Base-by-base conservation (phyloP, 53 echinoderm and acorn worm species). In the Paracentrotus lividus region DNA sequence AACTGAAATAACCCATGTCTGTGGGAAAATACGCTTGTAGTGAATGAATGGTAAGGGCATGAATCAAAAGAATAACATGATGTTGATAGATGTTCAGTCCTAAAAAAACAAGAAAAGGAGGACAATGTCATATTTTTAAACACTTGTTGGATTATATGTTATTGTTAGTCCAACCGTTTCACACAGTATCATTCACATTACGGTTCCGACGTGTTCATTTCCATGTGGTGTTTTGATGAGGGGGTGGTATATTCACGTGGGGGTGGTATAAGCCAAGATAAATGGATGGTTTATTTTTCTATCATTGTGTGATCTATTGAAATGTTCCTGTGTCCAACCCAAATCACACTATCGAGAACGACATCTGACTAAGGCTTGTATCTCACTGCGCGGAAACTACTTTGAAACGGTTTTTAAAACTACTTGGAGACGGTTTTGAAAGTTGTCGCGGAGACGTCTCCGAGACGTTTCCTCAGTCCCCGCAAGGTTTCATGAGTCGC, bases 151-250 rank as follows among this genome's bases (percentile, higher is more conserved):
- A 23, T 81, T 45, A 9, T 21, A 45, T 81, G 81, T 81, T 81
- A n/a, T 81, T 44, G n/a, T n/a, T 45, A 81, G 44, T 47, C 8
- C 45, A 81, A 47, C 9, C 44, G 81, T 81, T 81, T 81, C 81
- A 81, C 81, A 76, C 76, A 42, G 4, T 76, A 45, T 81, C 47
- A 81, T 81, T 81, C 81, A 26, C 81, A n/a, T 81, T 14, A 47
- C 26, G 81, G 24, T 6, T 31, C 67, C 67, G 10, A 67, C 34
- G 4, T 47, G 47, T 49, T 47, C 14, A 47, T 81, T n/a, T 45
- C 26, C 14, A 47, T 81, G 49, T 45, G 24, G 34, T 81, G 81
- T 27, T n/a, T 38, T 6, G 16, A 9, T 72, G 67, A 9, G 32
- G 31, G 33, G 31, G 33, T 67, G 32, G 12, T 67, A 8, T 12